A percentile compares a stretch with the other conserved stretches of the same genome.
Evolutionary conservation across 2,888 invertebrate genomes (phyloP).

Genomic region (Leucania comma): DNA sequence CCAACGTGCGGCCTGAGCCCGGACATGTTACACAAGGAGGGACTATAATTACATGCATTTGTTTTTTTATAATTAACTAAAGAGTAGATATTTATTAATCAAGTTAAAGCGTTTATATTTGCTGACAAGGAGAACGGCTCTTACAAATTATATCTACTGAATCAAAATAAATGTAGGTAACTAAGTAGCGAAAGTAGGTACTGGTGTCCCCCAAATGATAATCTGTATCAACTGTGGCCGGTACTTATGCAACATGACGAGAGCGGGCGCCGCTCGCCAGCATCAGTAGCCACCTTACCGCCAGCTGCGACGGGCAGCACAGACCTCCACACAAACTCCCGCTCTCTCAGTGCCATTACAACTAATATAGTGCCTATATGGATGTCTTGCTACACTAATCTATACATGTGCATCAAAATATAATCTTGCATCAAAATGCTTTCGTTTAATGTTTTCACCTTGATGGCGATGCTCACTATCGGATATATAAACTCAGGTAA

Average conservation of each 20-base stretch:
- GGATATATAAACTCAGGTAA: slow-evolving; percentile 75
- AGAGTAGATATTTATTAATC: neutral
- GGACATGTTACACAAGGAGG: slow-evolving; percentile 24
- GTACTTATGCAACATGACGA: slow-evolving; percentile 84
- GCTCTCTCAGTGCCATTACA: slow-evolving; percentile 43
- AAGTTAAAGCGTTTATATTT: slow-evolving; percentile 26
- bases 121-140: slow-evolving; percentile 62
- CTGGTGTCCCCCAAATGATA: slow-evolving; percentile 89
- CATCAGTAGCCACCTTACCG: slow-evolving; percentile 78
- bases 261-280: slow-evolving; percentile 74
- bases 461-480: slow-evolving; percentile 65
- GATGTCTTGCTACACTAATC: slow-evolving; percentile 20
- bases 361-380: slow-evolving; percentile 38
- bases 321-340: slow-evolving; percentile 42
- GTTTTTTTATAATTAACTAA: neutral
- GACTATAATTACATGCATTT: neutral
- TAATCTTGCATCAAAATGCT: slow-evolving; percentile 65
- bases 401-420: slow-evolving; percentile 48
- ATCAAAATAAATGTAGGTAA: slow-evolving; percentile 69
- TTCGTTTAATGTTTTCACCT: slow-evolving; percentile 63
- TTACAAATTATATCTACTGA: slow-evolving; percentile 54
- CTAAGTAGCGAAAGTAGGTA: slow-evolving; percentile 85
- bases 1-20: slow-evolving; percentile 10
- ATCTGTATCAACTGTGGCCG: slow-evolving; percentile 86
- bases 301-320: slow-evolving; percentile 70